These are phyloP conservation scores for Agriopis leucophaearia DNA, from an alignment of 2,888 invertebrate genomes.

Conservation along the genomic window DNA sequence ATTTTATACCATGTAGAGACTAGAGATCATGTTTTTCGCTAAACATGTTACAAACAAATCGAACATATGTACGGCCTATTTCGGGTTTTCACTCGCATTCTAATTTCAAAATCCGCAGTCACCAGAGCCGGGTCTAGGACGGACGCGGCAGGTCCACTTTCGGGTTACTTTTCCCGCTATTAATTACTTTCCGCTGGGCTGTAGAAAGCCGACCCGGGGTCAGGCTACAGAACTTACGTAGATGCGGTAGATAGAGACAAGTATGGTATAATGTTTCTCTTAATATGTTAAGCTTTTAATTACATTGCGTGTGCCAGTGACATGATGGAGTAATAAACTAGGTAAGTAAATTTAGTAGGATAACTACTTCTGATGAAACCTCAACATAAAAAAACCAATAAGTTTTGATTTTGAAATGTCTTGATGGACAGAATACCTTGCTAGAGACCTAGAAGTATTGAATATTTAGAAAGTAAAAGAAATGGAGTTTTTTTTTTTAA, in stretches of 20 bases:
- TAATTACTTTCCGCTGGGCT: slow-evolving; percentile 68
- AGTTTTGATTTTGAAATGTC: no score
- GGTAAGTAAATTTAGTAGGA: neutral
- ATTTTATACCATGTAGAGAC: no score
- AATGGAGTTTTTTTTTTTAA: no score
- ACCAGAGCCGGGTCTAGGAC: slow-evolving; percentile 32
- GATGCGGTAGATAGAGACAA: slow-evolving; percentile 24
- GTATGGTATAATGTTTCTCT: slow-evolving; percentile 20
- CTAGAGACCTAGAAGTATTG: no score
- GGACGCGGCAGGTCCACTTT: slow-evolving; percentile 23
- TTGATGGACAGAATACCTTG: no score
- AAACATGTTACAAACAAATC: no score
- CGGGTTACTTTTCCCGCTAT: slow-evolving; percentile 45
- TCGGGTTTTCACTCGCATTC: neutral
- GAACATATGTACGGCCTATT: neutral
- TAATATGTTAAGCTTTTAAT: slow-evolving; percentile 21
- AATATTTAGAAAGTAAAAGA: no score
- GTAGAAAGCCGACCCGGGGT: slow-evolving; percentile 78
- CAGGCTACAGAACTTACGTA: slow-evolving; percentile 47
- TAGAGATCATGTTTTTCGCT: no score
- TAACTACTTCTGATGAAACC: neutral
- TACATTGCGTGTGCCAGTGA: slow-evolving; percentile 7
- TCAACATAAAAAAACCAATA: no score
- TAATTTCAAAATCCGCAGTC: neutral
- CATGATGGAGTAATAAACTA: neutral